Conservation (phyloP, 1,140 invertebrate genomes). For the Trigoniulus corallinus region DNA sequence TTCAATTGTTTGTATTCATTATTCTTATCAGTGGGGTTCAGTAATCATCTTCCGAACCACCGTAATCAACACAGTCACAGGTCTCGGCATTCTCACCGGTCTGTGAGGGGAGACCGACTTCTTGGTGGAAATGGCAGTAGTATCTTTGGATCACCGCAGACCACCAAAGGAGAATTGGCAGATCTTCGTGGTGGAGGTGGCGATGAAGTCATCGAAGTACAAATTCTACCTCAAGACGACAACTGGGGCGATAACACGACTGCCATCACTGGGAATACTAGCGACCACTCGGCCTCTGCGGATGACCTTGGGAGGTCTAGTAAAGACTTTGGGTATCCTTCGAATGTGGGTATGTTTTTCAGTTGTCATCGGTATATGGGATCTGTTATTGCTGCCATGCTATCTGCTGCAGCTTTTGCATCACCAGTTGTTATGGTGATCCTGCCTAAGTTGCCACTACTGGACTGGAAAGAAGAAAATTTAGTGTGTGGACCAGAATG, state of each 20-base stretch:
- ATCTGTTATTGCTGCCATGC: constrained; percentile 50
- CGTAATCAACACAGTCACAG: constrained; percentile 6
- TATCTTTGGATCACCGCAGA: constrained; percentile 12
- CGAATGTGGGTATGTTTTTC: constrained; percentile 29
- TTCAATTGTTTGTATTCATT: too few species aligned
- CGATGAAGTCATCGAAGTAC: constrained; percentile 75
- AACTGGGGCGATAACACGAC: constrained; percentile 98
- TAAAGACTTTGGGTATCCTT: constrained; percentile 19
- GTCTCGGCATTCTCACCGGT: constrained; percentile 12
- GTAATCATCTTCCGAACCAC: constrained; percentile 9
- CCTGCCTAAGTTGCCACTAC: constrained; percentile 61
- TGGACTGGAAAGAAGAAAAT: constrained; percentile 20
- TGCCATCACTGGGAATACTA: constrained; percentile 78
- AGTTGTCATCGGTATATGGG: constrained; percentile 61
- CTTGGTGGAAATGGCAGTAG: constrained; percentile 18
- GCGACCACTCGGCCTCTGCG: constrained; percentile 80
- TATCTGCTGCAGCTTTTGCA: constrained; percentile 66
- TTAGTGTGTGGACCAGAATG: constrained; percentile 61
- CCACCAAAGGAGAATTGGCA: constrained; percentile 14
- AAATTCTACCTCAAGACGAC: constrained; percentile 87
- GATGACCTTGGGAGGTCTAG: constrained; percentile 46
- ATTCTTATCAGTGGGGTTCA: too few species aligned
- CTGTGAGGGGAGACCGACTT: constrained; percentile 18
- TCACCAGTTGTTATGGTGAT: constrained; percentile 89
- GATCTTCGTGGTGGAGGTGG: constrained; percentile 41